Percentiles rank a stretch among this genome's conserved stretches.
Evolutionary conservation across 2,113 vertebrate species (phyloP).

Genomic region (Xyliphius kryptos): DNA sequence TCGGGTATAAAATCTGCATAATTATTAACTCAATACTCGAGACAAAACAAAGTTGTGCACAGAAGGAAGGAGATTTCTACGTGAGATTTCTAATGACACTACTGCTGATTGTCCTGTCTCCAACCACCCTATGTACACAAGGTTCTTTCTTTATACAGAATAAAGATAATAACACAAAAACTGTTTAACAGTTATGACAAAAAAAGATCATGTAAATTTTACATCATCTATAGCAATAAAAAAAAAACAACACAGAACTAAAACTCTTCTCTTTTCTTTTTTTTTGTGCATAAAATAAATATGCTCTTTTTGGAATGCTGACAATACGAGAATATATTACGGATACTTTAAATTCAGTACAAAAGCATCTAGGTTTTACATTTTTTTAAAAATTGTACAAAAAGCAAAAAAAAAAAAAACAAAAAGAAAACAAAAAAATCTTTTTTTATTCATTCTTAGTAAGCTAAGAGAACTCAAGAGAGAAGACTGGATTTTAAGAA

Average conservation of each 20-base stretch:
- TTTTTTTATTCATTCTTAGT: too few species aligned
- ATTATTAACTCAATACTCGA: too few species aligned
- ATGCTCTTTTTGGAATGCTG: slow-evolving; percentile 65
- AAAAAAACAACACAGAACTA: slow-evolving; percentile 26
- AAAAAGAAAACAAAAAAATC: slow-evolving; percentile 12
- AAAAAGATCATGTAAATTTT: slow-evolving; percentile 51
- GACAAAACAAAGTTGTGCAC: too few species aligned
- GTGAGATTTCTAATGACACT: background rate
- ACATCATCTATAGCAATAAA: slow-evolving; percentile 48
- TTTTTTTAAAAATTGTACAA: slow-evolving; percentile 21
- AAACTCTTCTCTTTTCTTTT: too few species aligned
- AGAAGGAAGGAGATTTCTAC: too few species aligned
- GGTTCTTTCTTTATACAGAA: slow-evolving; percentile 52
- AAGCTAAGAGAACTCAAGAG: too few species aligned
- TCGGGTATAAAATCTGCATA: too few species aligned
- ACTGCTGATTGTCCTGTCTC: slow-evolving; percentile 35
- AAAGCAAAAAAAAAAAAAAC: slow-evolving; percentile 21
- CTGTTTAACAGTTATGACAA: slow-evolving; percentile 56
- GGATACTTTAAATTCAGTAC: slow-evolving; percentile 57
- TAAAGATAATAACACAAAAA: slow-evolving; percentile 50
- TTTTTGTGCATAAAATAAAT: slow-evolving; percentile 68
- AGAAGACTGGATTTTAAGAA: too few species aligned
- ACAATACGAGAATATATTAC: slow-evolving; percentile 60
- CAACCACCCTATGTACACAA: slow-evolving; percentile 45
- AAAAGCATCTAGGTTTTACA: slow-evolving; percentile 52